Evolutionary conservation across 2,113 vertebrate genomes (phyloP).

Genomic region (Hippocampus guttulatus): DNA sequence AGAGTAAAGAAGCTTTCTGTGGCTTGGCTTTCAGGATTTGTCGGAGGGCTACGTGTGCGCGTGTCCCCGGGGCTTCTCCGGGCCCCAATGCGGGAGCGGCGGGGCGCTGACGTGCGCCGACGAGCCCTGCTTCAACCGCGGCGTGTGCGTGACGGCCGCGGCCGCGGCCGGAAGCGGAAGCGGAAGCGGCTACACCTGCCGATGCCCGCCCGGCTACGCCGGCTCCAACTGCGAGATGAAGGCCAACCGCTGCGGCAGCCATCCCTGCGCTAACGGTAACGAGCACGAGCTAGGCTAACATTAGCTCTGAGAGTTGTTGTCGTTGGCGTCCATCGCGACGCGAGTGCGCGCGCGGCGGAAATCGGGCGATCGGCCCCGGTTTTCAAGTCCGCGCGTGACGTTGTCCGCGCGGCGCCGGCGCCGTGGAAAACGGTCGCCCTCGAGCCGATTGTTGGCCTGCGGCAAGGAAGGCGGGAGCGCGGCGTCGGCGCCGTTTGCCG

Average conservation of each 20-base stretch:
- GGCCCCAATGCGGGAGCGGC: constrained; percentile 80
- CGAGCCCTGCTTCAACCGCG: constrained; percentile 82
- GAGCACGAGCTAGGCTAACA: not conserved
- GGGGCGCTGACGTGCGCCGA: constrained; percentile 80
- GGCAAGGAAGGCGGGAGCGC: not conserved
- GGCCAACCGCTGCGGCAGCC: constrained; percentile 79
- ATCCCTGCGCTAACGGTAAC: constrained; percentile 80
- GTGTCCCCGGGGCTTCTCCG: constrained; percentile 84
- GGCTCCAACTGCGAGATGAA: constrained; percentile 92
- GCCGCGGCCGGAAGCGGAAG: constrained; percentile 23
- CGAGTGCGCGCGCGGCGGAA: too few species aligned
- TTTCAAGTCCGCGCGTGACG: too few species aligned
- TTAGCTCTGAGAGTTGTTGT: not conserved
- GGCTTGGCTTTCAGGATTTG: constrained; percentile 62
- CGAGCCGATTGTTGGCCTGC: not conserved
- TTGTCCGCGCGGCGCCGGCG: too few species aligned
- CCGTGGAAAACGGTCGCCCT: not conserved
- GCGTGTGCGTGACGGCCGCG: constrained; percentile 72
- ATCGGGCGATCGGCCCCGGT: too few species aligned
- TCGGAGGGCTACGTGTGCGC: constrained; percentile 76
- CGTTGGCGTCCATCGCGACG: not conserved
- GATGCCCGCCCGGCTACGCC: constrained; percentile 73
- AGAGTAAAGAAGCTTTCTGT: not conserved
- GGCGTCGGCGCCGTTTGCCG: too few species aligned
- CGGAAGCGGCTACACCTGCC: constrained; percentile 75